A percentile compares a stretch with the other conserved stretches of the same genome.
Evolutionary conservation across 2,113 vertebrate species (phyloP).

Genomic region (Puffinus mauretanicus): DNA sequence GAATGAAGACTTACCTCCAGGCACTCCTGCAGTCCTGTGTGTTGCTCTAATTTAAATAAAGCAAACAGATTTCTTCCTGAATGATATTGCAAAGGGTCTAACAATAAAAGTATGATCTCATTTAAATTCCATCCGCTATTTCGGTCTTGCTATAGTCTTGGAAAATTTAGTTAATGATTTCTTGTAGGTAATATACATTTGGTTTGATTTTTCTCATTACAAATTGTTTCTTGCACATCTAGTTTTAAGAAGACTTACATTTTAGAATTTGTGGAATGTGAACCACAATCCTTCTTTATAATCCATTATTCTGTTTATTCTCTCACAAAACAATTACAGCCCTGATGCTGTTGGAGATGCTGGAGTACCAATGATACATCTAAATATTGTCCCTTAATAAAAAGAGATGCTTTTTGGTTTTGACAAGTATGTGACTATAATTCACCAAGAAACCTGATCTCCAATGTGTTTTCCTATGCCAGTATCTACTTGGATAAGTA

Average conservation of each 20-base stretch:
- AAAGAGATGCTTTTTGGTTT: not conserved
- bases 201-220: not conserved
- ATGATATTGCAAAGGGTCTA: constrained; percentile 2
- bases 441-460: not conserved
- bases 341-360: not conserved
- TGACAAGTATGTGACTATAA: not conserved
- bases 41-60: not conserved
- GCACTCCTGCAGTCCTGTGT: not conserved
- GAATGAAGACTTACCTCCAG: not conserved
- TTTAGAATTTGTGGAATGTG: not conserved
- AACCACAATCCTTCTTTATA: not conserved
- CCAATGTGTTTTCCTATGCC: not conserved
- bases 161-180: not conserved
- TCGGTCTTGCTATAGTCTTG: not conserved
- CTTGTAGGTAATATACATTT: not conserved
- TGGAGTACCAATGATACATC: not conserved
- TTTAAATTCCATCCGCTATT: not conserved
- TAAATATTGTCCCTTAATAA: not conserved
- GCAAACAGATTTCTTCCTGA: not conserved
- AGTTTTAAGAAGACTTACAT: not conserved
- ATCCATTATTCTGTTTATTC: not conserved
- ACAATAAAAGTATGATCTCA: not conserved
- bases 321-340: not conserved
- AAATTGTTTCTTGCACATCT: not conserved
- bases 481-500: not conserved